Evolutionary conservation across 2,797 vertebrate genomes (phyloP).

Genomic region (Apogon talboti): DNA sequence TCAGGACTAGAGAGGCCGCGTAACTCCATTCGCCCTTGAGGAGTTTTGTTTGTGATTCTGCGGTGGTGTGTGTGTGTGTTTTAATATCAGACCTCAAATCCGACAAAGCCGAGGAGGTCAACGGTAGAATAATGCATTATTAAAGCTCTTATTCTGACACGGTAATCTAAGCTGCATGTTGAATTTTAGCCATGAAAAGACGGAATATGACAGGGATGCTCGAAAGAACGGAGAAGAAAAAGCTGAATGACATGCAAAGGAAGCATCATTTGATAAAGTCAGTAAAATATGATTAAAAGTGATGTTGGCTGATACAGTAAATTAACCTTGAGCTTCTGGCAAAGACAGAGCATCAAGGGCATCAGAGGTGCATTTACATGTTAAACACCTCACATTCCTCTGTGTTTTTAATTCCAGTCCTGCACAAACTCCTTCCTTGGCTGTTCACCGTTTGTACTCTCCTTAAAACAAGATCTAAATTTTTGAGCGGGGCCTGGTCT

Average conservation of each 20-base stretch:
- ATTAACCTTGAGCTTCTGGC: slow-evolving; percentile 37
- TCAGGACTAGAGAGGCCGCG: not conserved
- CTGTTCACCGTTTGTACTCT: not conserved
- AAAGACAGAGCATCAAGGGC: slow-evolving; percentile 36
- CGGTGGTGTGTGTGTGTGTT: not conserved
- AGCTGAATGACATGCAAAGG: not conserved
- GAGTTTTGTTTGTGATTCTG: slow-evolving; percentile 1
- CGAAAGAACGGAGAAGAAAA: not conserved
- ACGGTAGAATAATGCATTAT: too few relatives aligned
- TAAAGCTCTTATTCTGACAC: too few relatives aligned
- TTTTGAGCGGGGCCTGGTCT: not conserved
- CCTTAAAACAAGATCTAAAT: slow-evolving; percentile 9
- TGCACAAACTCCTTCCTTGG: not conserved
- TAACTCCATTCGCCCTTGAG: not conserved
- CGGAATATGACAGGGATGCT: too few relatives aligned
- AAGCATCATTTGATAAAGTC: not conserved
- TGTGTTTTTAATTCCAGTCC: not conserved
- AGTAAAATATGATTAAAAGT: slow-evolving; percentile 3
- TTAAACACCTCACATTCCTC: slow-evolving; percentile 12
- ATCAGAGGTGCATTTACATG: slow-evolving; percentile 7
- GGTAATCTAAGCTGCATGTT: too few relatives aligned
- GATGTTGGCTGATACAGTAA: slow-evolving; percentile 16
- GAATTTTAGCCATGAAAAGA: too few relatives aligned
- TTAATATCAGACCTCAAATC: not conserved
- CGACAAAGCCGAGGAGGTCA: not conserved